These are phyloP conservation scores for Uropsilus gracilis DNA, from an alignment of 2,113 vertebrate genomes.

Conservation along the genomic window DNA sequence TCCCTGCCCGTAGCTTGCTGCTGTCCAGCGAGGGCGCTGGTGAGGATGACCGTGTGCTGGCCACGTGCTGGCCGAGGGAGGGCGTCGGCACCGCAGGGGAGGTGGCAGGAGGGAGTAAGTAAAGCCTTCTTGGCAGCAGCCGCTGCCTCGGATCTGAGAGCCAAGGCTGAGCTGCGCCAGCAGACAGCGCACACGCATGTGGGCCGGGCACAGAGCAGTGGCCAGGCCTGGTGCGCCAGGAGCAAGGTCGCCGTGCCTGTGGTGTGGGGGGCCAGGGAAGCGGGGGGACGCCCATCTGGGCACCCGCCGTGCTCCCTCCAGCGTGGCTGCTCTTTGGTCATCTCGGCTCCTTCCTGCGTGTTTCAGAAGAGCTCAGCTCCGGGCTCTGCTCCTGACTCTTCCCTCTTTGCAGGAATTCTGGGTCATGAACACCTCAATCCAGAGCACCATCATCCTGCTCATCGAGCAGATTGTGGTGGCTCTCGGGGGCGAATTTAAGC, in stretches of 20 bases:
- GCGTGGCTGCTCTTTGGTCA: background rate
- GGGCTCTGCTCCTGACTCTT: background rate
- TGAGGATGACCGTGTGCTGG: too few species aligned
- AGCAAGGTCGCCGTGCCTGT: background rate
- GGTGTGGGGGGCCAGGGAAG: fast-evolving
- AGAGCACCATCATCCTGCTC: conserved; percentile 98
- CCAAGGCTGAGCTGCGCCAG: too few species aligned
- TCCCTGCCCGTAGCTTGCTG: too few species aligned
- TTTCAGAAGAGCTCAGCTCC: background rate
- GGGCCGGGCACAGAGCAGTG: too few species aligned
- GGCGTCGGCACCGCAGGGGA: too few species aligned
- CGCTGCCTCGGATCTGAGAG: too few species aligned
- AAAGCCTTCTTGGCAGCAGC: background rate
- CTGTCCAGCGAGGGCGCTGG: too few species aligned
- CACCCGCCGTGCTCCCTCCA: fast-evolving
- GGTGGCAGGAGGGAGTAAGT: too few species aligned
- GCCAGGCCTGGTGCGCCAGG: fast-evolving
- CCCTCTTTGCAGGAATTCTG: conserved; percentile 93
- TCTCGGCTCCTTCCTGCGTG: background rate
- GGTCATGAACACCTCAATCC: conserved; percentile 99
- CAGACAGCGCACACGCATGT: too few species aligned
- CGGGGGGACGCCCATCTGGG: background rate
- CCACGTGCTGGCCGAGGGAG: too few species aligned
- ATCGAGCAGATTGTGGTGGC: conserved; percentile 99
- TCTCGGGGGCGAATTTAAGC: conserved; percentile 97